Evolutionary conservation across 2,113 vertebrate genomes (phyloP), one percentile per base, ranked within the genome.

Genomic region (Embiotoca jacksoni): DNA sequence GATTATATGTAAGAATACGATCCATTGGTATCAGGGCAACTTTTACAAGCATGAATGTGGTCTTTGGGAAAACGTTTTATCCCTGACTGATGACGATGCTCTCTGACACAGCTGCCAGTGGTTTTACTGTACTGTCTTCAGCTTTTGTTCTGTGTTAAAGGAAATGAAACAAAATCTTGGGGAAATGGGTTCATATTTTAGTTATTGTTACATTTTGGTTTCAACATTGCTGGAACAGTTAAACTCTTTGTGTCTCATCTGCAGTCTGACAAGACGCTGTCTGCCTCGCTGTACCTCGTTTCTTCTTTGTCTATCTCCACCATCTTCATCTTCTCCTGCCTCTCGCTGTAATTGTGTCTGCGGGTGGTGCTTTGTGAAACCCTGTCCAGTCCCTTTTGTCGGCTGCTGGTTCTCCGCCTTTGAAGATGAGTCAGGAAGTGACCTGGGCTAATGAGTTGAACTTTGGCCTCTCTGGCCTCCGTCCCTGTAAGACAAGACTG

Each of bases 391-490:
- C 31, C 50, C 64, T 63, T 80, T 75, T 71, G 75, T 89, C 67
- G 31, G 72, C 72, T 68, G 74, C 67, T 52, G 76, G 52, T 69
- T 81, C n/a, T 23, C 73, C 33, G 60, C 53, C 78, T 91, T 87
- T 87, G 73, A 89, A 88, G 90, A 95, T 93, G 93, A 92, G 94
- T 93, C 93, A 94, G 96, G 95, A 97, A 97, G 93, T 96, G 95
- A 96, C 94, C 95, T 67, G 84, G 90, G 92, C 90, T 95, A 93
- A 95, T 94, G 95, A 96, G 69, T 94, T 96, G 91, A 93, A 87
- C 96, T 96, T 94, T 96, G 95, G 94, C 95, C 94, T 90, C 90
- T 92, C 94, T 92, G 23, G 81, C 71, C 55, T 80, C 93, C 79
- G 83, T 94, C 75, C 72, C 68, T 92, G 73, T 82, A 67, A 87